phyloP scores from a whole-genome alignment of 2,888 invertebrate genomes.

The Noctua fimbriata region DNA sequence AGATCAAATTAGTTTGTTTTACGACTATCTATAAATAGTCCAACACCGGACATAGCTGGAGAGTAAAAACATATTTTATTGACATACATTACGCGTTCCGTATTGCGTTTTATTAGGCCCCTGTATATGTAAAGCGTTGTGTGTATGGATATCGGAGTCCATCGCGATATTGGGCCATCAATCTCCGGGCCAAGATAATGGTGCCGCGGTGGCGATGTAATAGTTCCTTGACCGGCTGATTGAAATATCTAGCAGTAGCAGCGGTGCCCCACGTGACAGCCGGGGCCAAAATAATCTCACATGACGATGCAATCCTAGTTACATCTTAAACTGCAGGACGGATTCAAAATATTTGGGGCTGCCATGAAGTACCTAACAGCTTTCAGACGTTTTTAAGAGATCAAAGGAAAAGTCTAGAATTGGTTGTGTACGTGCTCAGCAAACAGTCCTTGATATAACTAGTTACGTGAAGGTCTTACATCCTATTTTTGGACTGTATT shows the following conservation, averaged over 20 bases:
- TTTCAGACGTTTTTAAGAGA: conserved; percentile 24
- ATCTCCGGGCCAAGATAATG: conserved; percentile 85
- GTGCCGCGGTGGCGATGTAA: conserved; percentile 80
- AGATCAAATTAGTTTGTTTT: conserved; percentile 65
- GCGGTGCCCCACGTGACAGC: conserved; percentile 63
- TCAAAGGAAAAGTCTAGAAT: conserved; percentile 43
- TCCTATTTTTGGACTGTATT: conserved; percentile 30
- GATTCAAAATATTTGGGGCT: conserved; percentile 59
- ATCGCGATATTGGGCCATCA: conserved; percentile 85
- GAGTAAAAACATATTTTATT: conserved; percentile 45
- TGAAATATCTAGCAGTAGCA: conserved; percentile 80
- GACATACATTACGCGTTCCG: conserved; percentile 69
- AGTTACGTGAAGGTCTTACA: background rate
- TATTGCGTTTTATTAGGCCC: conserved; percentile 55
- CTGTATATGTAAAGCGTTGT: conserved; percentile 59
- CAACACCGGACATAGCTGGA: conserved; percentile 58
- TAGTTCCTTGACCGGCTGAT: conserved; percentile 85
- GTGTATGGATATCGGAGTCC: conserved; percentile 71
- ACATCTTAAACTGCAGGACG: conserved; percentile 19
- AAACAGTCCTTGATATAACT: conserved; percentile 27
- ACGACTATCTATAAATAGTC: conserved; percentile 70
- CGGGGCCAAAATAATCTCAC: conserved; percentile 69
- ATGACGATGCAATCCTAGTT: conserved; percentile 66
- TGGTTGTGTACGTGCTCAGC: conserved; percentile 12
- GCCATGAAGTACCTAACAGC: conserved; percentile 20